A percentile compares a stretch with the other conserved stretches of the same genome.
phyloP scores from a whole-genome alignment of 2,113 vertebrate species.

The Dryoscopus gambensis region DNA sequence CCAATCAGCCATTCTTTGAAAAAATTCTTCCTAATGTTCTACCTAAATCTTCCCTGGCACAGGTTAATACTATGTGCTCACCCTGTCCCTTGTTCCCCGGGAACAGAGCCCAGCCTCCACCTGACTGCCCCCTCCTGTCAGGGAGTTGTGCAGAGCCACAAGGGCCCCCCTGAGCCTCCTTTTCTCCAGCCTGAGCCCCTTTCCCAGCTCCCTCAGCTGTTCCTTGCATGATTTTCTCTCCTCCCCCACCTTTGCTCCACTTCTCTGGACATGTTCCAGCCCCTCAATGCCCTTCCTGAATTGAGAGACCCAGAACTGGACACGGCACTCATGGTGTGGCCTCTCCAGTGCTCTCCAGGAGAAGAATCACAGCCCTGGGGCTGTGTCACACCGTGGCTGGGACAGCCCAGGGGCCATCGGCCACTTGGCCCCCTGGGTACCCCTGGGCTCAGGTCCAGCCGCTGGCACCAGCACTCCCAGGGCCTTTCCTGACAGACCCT shows the following conservation, averaged over 20 bases:
- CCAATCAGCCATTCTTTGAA: background rate
- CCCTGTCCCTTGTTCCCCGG: background rate
- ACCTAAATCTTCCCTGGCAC: background rate
- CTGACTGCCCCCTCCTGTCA: background rate
- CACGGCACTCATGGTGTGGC: rapidly evolving
- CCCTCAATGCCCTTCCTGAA: background rate
- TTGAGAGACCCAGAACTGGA: background rate
- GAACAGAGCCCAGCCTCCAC: rapidly evolving
- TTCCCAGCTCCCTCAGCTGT: background rate
- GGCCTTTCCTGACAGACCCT: background rate
- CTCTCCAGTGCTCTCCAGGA: no score
- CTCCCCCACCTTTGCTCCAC: background rate
- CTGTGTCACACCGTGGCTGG: background rate
- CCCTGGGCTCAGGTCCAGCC: background rate
- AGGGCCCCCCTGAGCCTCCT: background rate
- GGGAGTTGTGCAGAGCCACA: background rate
- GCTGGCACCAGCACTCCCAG: background rate
- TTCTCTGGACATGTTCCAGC: background rate
- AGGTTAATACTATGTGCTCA: background rate
- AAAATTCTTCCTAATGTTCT: background rate
- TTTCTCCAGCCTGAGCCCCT: background rate
- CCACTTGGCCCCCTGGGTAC: background rate
- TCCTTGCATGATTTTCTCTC: background rate
- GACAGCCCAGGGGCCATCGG: background rate
- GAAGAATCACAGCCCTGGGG: background rate